phyloP scores from a whole-genome alignment of 1,140 invertebrate genomes.

The Macrosteles quadrilineatus region DNA sequence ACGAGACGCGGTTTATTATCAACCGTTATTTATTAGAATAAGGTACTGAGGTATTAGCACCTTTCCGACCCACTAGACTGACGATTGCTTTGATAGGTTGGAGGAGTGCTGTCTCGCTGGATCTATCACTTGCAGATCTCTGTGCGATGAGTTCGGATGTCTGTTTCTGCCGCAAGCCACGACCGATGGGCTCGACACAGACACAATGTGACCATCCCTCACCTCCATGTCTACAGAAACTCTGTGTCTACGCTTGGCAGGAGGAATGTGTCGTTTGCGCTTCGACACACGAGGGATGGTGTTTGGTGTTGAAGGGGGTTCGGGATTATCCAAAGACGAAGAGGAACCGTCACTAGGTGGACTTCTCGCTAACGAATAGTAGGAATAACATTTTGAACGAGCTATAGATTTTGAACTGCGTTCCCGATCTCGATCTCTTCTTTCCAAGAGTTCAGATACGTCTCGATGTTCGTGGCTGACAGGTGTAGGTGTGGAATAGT shows the following conservation, averaged over 20 bases:
- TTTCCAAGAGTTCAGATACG: conserved; percentile 26
- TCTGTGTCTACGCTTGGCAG: conserved; percentile 36
- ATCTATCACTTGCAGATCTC: conserved; percentile 11
- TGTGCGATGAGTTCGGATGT: conserved; percentile 30
- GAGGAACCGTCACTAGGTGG: conserved; percentile 46
- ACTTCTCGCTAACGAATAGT: conserved; percentile 46
- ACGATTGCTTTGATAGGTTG: conserved; percentile 41
- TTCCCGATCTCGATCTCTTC: neutral
- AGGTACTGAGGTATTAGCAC: conserved; percentile 18
- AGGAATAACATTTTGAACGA: conserved; percentile 45
- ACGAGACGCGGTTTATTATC: neutral
- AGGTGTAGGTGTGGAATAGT: conserved; percentile 35
- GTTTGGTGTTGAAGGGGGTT: conserved; percentile 41
- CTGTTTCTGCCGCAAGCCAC: conserved; percentile 34
- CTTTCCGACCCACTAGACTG: conserved; percentile 31
- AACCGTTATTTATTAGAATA: neutral
- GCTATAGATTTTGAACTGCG: conserved; percentile 36
- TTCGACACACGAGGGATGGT: conserved; percentile 46
- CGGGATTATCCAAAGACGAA: conserved; percentile 43
- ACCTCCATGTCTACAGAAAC: conserved; percentile 36
- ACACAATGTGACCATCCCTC: conserved; percentile 37
- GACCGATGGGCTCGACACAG: conserved; percentile 39
- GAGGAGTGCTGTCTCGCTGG: conserved; percentile 13
- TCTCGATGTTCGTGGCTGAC: conserved; percentile 30
- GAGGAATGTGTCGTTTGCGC: conserved; percentile 37